Evolutionary conservation across 2,888 invertebrate species (phyloP), one percentile per base, ranked within the genome.

Genomic region (Escarpia spicata): DNA sequence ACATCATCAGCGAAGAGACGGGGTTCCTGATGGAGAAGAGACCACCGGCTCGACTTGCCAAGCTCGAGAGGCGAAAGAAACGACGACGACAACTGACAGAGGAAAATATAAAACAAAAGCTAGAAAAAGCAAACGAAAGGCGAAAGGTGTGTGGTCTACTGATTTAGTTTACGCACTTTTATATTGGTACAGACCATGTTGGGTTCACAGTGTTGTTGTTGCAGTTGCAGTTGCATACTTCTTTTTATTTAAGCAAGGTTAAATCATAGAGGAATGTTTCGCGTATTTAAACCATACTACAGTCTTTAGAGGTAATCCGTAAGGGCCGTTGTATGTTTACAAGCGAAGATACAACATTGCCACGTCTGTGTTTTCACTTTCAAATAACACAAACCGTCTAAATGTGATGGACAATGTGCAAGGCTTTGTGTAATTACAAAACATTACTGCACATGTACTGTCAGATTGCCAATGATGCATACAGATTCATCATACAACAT

Each of bases 101-200:
- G 93, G 95, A 96, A 91, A 95, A 96, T 92, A 96, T 96, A 92
- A 93, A 94, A 92, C 95, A 95, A 60, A 96, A 96, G 93, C 93
- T 96, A 37, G 95, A 95, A 91, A 94, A 94, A 91, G 96, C 96
- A 4, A 95, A 96, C 92, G 93, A 94, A 92, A 94, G 95, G 92
- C 94, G 95, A 94, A 96, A 95, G 95, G 96, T 96, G 94, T 92
- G 15, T 37, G n/a, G n/a, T 37, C 43, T 92, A 3, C 45, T 89
- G 19, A 89, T 44, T 3, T 6, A 4, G 58, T n/a, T 19, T 45
- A 75, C 43, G 90, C n/a, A 8, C 31, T 26, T 52, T 52, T 75
- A 26, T 26, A 45, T 45, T 37, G 37, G n/a, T 52, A 9, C 52
- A 9, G 10, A 91, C 37, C 15, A 31, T 75, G 75, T 26, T 6